A percentile compares a stretch with the other conserved stretches of the same genome.
phyloP scores from a whole-genome alignment of 1,140 invertebrate species.

The Formica selysi region DNA sequence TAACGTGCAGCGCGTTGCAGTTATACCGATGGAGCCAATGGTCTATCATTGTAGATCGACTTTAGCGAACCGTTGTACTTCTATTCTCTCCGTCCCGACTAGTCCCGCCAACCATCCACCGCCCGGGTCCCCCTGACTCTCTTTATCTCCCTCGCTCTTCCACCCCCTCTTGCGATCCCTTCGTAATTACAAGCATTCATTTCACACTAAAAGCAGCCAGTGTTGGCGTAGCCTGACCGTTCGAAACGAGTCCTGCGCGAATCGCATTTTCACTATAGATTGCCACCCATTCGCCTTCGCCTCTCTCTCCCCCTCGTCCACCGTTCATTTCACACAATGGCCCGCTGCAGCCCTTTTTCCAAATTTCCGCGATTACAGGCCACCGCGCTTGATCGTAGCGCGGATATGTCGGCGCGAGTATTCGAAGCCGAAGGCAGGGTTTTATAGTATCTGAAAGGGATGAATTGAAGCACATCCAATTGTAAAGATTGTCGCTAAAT shows the following conservation, averaged over 20 bases:
- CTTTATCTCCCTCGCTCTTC: neutral
- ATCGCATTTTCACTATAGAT: constrained; percentile 75
- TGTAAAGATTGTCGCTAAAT: neutral
- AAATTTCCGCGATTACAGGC: constrained; percentile 73
- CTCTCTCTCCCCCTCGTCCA: neutral
- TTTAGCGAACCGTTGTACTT: constrained; percentile 63
- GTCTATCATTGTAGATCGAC: constrained; percentile 71
- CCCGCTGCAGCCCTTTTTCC: constrained; percentile 66
- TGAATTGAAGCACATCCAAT: neutral
- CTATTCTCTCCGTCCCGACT: constrained; percentile 11
- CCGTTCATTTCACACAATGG: constrained; percentile 45
- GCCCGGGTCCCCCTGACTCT: neutral
- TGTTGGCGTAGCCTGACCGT: constrained; percentile 52
- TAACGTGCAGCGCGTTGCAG: constrained; percentile 15
- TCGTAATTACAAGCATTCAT: constrained; percentile 79
- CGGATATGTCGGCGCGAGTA: constrained; percentile 6
- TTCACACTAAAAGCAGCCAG: constrained; percentile 76
- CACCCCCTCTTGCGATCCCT: constrained; percentile 9
- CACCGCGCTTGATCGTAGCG: neutral
- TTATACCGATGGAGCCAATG: constrained; percentile 65
- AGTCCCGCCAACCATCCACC: neutral
- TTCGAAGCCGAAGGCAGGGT: neutral
- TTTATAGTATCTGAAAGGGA: neutral
- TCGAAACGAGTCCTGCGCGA: constrained; percentile 76
- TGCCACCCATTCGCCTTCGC: constrained; percentile 65